Evolutionary conservation across 2,888 invertebrate genomes (phyloP).

Genomic region (Bugula neritina): DNA sequence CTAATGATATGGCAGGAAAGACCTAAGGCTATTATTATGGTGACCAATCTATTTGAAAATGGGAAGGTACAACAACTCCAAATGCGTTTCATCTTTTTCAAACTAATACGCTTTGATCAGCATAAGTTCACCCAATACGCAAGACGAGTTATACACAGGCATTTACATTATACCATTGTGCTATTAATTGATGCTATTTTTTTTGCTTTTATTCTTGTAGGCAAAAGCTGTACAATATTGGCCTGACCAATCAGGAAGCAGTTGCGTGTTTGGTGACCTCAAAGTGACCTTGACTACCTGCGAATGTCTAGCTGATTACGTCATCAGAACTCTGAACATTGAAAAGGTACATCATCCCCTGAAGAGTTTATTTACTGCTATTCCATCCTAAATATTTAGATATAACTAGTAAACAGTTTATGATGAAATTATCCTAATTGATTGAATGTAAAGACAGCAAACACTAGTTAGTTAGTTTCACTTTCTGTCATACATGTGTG

Average conservation of each 20-base stretch:
- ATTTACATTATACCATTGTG: neutral
- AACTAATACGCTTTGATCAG: no score
- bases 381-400: no score
- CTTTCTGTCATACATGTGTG: no score
- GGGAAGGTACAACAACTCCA: neutral
- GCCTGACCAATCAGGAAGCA: neutral
- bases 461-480: no score
- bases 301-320: neutral
- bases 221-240: neutral
- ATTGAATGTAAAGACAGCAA: no score
- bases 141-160: neutral
- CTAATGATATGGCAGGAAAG: neutral
- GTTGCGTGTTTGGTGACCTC: neutral
- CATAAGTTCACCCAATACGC: neutral
- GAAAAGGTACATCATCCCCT: neutral
- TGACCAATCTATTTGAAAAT: neutral
- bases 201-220: neutral
- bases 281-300: neutral
- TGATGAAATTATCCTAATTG: no score
- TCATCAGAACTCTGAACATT: conserved; percentile 1
- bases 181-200: neutral
- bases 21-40: conserved; percentile 7
- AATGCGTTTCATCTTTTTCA: no score
- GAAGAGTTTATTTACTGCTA: no score
- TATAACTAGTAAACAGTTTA: no score